Base-by-base conservation (phyloP, 2,888 invertebrate species). In the Pimpla rufipes region DNA sequence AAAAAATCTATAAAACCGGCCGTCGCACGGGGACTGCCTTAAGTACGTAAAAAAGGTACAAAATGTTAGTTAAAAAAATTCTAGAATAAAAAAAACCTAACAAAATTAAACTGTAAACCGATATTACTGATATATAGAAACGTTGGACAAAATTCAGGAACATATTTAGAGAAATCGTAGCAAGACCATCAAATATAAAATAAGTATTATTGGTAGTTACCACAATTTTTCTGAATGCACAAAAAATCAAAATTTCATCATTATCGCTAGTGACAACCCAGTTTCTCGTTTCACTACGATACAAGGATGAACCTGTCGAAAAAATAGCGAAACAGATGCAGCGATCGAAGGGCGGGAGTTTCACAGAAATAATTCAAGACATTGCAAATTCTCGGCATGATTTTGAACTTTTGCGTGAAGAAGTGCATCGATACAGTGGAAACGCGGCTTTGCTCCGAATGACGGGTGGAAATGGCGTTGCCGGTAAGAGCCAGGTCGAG, bases 351-450 rank as follows among this genome's bases (percentile, higher is more conserved):
- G 13, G 1, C 21, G 5, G 23, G 13, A 10, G 23, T 55, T 23
- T 21, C 23, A 18, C 2, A 10, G 18, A 2, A 37, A 23, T 35
- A 35, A 59, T 59, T 35, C 6, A 35, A 16, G 29, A 6, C 1
- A 35, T 62, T 18, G 4, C 2, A n/a, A 18, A 62, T 37, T 62
- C 62, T 10, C 0, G 18, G 0, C 40, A 18, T 8, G 62, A 62
- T 37, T 62, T 62, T 37, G 16, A 62, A 37, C 62, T 18, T 18
- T 73, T 73, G 35, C 23, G 68, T 50, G 40, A 47, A 45, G 57
- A 79, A 78, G 16, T 40, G 55, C 86, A 84, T 80, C 81, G 71
- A 79, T 74, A 70, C 81, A 84, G 82, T 66, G 83, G 78, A 68
- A 73, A 35, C 16, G 13, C 47, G 47, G 47, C 29, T 21, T 62